Evolutionary conservation across 2,888 invertebrate genomes (phyloP).

Genomic region (Myopa tessellatipennis): DNA sequence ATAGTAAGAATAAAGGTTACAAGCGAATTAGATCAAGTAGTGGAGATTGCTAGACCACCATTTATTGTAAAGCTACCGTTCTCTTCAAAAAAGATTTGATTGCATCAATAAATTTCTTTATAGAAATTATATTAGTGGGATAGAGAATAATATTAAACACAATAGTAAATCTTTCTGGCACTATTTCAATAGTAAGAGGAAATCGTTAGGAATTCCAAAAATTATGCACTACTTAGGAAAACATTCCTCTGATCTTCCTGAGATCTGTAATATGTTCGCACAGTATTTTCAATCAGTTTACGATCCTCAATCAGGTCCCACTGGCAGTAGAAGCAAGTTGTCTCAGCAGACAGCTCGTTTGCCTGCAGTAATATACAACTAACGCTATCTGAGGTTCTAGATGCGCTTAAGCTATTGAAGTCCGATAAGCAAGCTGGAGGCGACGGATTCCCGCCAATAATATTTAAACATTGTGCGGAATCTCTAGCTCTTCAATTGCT

Average conservation of each 20-base stretch:
- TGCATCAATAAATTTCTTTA: background rate
- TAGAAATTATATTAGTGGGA: background rate
- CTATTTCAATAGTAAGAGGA: constrained; percentile 1
- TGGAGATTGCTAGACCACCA: too few relatives aligned
- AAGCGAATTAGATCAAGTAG: background rate
- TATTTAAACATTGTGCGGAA: too few relatives aligned
- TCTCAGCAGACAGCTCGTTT: too few relatives aligned
- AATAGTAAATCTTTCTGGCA: constrained; percentile 18
- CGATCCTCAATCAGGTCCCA: background rate
- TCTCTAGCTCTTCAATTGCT: too few relatives aligned
- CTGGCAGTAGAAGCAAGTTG: too few relatives aligned
- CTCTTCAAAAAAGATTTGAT: background rate
- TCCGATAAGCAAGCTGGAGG: background rate
- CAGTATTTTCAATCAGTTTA: constrained; percentile 10
- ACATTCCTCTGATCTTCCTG: background rate
- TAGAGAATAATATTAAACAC: background rate
- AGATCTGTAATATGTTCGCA: constrained; percentile 8
- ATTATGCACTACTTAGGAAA: background rate
- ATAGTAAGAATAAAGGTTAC: constrained; percentile 1
- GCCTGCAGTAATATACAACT: background rate
- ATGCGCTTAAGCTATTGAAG: background rate
- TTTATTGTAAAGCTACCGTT: too few relatives aligned
- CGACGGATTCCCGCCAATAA: too few relatives aligned
- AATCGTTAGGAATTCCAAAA: too few relatives aligned
- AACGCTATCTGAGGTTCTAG: background rate